Conservation (phyloP, 2,888 invertebrate species). For the Phymatocera aterrima region DNA sequence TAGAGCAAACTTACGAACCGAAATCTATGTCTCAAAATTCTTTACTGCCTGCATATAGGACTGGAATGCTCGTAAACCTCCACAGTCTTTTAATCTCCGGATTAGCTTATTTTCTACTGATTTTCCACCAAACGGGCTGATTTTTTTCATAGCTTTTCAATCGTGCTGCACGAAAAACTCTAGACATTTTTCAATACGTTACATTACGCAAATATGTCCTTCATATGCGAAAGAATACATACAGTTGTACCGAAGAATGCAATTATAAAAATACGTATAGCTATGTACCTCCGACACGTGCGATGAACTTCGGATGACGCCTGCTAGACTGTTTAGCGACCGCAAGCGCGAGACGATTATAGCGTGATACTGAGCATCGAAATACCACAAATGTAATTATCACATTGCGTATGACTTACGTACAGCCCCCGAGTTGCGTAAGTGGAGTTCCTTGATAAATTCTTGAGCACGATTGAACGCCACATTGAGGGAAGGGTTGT, state of each 20-base stretch:
- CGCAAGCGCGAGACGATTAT: constrained; percentile 23
- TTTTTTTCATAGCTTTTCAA: not conserved
- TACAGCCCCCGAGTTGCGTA: constrained; percentile 22
- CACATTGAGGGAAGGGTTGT: constrained; percentile 30
- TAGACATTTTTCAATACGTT: not conserved
- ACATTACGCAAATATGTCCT: not conserved
- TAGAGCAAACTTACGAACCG: constrained; percentile 7
- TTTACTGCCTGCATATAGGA: not conserved
- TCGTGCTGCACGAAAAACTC: not conserved
- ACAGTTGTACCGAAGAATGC: not conserved
- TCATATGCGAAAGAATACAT: not conserved
- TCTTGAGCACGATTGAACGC: constrained; percentile 38
- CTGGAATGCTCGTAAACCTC: constrained; percentile 1
- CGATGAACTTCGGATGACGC: constrained; percentile 4
- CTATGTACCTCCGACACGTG: not conserved
- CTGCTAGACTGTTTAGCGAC: constrained; percentile 16
- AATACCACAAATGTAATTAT: constrained; percentile 36
- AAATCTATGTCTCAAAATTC: constrained; percentile 25
- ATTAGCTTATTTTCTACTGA: constrained; percentile 8
- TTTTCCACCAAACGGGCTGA: not conserved
- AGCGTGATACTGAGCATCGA: constrained; percentile 5
- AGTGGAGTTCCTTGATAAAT: constrained; percentile 43
- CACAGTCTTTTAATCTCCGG: constrained; percentile 14
- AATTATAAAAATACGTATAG: not conserved
- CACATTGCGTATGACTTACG: constrained; percentile 42